Base-by-base conservation (phyloP, 53 echinoderm and acorn worm species). In the Pentamera pediparva region DNA sequence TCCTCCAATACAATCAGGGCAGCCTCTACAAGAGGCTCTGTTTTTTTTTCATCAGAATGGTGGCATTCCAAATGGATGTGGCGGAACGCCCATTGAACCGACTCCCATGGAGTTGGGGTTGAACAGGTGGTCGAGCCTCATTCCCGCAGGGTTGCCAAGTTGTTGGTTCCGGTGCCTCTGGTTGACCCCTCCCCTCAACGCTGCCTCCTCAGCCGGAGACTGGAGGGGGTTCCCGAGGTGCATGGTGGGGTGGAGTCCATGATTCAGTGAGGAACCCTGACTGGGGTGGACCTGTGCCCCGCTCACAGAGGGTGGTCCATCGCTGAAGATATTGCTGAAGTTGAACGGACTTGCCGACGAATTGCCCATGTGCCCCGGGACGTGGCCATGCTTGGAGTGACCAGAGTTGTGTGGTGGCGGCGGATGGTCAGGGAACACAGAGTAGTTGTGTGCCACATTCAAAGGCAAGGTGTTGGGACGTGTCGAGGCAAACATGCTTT, bases 251-350 rank as follows among this genome's bases (percentile, higher is more conserved):
- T 73, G 56, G 10, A 96, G 53, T 13, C 78, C 67, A 39, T 76
- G 86, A 45, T 86, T 81, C 4, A 86, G 33, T 0, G 80, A 32
- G 1, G 71, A 40, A 5, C 84, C 72, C 3, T 84, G 75, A 27
- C 87, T 87, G 4, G 79, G 65, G 65, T 86, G 86, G 19, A 78
- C 81, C 9, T 37, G 81, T n/a, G 71, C 38, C 0, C 71, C 19
- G 59, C 75, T 81, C 8, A 70, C 58, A n/a, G n/a, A n/a, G 31
- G 83, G 56, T 15, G 86, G 55, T 13, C 30, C 67, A 35, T 96
- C 96, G 39, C 85, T 85, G 81, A 91, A 96, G 20, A 96, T 85
- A 53, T 82, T 85, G 52, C 65, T 90, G 61, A 91, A 90, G 64
- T 91, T 96, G 72, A 96, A 96, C 2, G 78, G 74, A n/a, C n/a